Conservation (phyloP, 2,797 vertebrate genomes). For the Acanthurus lineatus region DNA sequence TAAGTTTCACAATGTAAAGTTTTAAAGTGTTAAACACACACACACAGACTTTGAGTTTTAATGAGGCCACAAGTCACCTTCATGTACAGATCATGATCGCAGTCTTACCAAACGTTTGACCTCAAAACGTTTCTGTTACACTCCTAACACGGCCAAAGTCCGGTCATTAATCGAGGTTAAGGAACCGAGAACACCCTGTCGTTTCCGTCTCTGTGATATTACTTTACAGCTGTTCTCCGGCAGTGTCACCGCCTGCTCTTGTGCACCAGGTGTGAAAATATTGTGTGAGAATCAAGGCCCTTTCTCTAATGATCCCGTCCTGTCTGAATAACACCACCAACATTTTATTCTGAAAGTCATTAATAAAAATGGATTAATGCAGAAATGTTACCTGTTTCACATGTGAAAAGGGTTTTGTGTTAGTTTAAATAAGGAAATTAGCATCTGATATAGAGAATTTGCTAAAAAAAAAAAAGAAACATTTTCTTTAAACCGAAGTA, state of each 20-base stretch:
- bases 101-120: too few species aligned
- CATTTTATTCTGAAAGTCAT: not conserved
- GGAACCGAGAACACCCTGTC: not conserved
- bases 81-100: not conserved
- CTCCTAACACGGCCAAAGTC: too few species aligned
- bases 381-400: not conserved
- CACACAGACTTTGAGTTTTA: not conserved
- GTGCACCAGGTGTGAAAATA: not conserved
- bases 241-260: not conserved
- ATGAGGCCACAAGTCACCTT: not conserved
- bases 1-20: not conserved
- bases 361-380: not conserved
- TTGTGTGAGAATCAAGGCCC: not conserved
- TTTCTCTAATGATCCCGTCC: not conserved
- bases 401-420: not conserved
- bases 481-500: not conserved
- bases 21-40: not conserved
- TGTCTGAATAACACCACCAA: not conserved
- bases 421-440: not conserved
- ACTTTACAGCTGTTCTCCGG: not conserved
- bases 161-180: not conserved
- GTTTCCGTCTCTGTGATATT: too few species aligned
- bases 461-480: too few species aligned
- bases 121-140: not conserved
- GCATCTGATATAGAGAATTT: conserved; percentile 1